Percentiles rank a stretch among this genome's conserved stretches.
These are phyloP conservation scores for Gouania willdenowi DNA, from an alignment of 2,797 vertebrate genomes.

Conservation along the genomic window DNA sequence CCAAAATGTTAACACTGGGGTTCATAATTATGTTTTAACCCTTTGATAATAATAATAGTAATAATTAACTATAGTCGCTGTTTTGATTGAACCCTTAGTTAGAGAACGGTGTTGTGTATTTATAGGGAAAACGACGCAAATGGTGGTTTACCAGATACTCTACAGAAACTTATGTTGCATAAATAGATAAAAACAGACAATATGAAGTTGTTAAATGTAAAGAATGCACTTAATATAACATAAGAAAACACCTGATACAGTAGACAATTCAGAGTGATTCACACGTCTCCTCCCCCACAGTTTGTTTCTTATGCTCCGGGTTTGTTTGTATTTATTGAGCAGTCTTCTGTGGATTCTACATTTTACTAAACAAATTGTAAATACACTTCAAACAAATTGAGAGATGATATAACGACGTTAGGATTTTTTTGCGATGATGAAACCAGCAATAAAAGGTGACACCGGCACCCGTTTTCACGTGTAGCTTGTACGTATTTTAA, in stretches of 20 bases:
- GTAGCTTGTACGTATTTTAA: conserved; percentile 76
- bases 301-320: conserved; percentile 58
- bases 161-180: too few relatives aligned
- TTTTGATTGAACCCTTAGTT: too few relatives aligned
- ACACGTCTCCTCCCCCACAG: conserved; percentile 69
- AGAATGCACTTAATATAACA: too few relatives aligned
- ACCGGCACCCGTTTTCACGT: conserved; percentile 81
- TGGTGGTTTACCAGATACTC: too few relatives aligned
- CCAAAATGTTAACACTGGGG: conserved; percentile 30
- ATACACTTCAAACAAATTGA: conserved; percentile 70
- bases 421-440: conserved; percentile 79
- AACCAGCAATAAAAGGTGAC: conserved; percentile 88
- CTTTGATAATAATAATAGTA: conserved; percentile 3
- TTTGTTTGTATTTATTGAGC: conserved; percentile 85
- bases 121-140: too few relatives aligned
- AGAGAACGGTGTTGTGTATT: too few relatives aligned
- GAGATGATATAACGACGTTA: conserved; percentile 74
- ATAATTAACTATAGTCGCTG: too few relatives aligned
- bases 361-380: conserved; percentile 83
- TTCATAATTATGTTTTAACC: conserved; percentile 7
- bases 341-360: conserved; percentile 69
- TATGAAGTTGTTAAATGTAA: too few relatives aligned
- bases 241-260: too few relatives aligned
- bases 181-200: too few relatives aligned
- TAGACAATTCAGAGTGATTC: conserved; percentile 66